phyloP scores from a whole-genome alignment of 2,888 invertebrate genomes.

The Tenthredo amoena region DNA sequence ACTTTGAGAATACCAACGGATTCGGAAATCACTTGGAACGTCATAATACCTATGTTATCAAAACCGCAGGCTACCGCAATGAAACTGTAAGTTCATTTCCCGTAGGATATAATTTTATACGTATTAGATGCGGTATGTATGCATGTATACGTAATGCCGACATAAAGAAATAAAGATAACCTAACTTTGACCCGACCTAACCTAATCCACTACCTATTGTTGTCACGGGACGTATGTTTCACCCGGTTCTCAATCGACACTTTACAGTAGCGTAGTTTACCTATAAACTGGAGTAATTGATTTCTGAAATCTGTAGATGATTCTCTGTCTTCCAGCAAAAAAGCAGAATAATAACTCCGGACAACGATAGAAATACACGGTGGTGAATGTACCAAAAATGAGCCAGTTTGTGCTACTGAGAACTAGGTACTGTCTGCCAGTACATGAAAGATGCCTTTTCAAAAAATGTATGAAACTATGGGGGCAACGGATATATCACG shows the following conservation, averaged over 20 bases:
- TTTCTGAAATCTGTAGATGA: background rate
- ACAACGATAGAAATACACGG: background rate
- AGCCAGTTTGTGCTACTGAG: constrained; percentile 64
- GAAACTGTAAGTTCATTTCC: background rate
- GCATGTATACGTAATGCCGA: no score
- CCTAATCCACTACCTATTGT: background rate
- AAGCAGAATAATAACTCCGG: background rate
- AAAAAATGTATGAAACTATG: constrained; percentile 67
- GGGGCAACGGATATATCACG: constrained; percentile 66
- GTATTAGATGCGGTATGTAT: no score
- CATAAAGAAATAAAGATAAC: background rate
- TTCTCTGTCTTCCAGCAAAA: background rate
- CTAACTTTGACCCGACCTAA: background rate
- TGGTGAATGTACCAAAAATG: constrained; percentile 59
- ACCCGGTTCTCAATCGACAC: background rate
- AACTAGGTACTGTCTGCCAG: constrained; percentile 59
- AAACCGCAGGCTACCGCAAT: background rate
- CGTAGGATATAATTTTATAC: background rate
- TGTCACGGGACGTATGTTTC: no score
- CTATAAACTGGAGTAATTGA: background rate
- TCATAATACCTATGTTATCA: background rate
- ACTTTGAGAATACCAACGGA: background rate
- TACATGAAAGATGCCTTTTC: constrained; percentile 64
- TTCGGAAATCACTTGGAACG: background rate
- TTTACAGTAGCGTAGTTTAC: background rate